Evolutionary conservation across 2,113 vertebrate species (phyloP), one percentile per base, ranked within the genome.

Genomic region (Struthio camelus): DNA sequence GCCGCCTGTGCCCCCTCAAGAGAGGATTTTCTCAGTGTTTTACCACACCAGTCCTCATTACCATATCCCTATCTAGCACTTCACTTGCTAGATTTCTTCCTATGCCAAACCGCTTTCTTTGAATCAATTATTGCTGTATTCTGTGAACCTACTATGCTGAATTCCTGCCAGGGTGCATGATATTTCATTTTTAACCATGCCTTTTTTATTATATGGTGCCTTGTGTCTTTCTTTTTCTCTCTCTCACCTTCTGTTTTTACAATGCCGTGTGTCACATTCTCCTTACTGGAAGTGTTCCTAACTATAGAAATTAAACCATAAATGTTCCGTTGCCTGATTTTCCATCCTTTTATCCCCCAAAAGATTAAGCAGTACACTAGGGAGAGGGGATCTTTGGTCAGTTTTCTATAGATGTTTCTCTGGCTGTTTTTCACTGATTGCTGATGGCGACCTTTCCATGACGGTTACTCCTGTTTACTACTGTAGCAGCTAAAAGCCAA

Each of bases 231-330:
- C 58, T 61, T 36, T 64, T 28, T 80, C 66, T 50, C 59, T 69
- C 62, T 66, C 67, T 80, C 87, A 44, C 89, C 66, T 96, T 72
- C 86, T 85, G 85, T 66, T 95, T 85, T 91, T 72, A 85, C 64
- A 28, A 69, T 76, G 58, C 65, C 0, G 0, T 3, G 2, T 80
- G 89, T 93, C 91, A 32, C 2, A 0, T 90, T 91, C 89, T 94
- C 50, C 53, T 10, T 2, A 1, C 67, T 85, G 94, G 87, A 91
- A 40, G 28, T 46, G 59, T 87, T 95, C 90, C 93, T 83, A 36
- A 40, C 7, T 70, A 9, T 50, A 23, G 14, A 42, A 96, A 96
- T 89, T 61, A 62, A 77, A 53, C 66, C 76, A 76, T 62, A 78
- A 97, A 80, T 9, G 51, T 77, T 90, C 85, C 76, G 28, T 22